These are phyloP conservation scores for Leptinotarsa tumamoca DNA, from an alignment of 2,888 invertebrate genomes.

Conservation along the genomic window DNA sequence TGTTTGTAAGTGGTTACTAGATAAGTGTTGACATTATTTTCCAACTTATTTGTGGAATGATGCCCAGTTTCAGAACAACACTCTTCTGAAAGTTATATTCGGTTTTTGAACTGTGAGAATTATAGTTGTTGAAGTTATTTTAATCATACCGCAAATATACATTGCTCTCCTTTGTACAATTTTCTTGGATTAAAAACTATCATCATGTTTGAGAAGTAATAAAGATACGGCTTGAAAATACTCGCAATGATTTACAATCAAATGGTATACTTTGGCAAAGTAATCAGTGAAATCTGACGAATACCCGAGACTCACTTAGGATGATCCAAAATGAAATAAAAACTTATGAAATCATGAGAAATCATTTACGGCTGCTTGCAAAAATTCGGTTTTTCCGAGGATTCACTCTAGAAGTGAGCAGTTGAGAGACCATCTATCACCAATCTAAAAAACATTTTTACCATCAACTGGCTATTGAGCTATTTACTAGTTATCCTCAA, in stretches of 20 bases:
- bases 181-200: background rate
- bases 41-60: background rate
- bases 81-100: background rate
- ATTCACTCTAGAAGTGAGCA: too few species aligned
- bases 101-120: background rate
- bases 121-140: background rate
- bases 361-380: background rate
- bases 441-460: too few species aligned
- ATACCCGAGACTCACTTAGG: background rate
- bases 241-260: constrained; percentile 3
- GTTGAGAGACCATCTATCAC: too few species aligned
- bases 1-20: background rate
- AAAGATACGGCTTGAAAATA: background rate
- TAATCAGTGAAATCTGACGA: constrained; percentile 6
- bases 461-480: too few species aligned
- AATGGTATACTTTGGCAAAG: constrained; percentile 4
- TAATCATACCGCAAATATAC: background rate
- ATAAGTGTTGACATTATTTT: background rate
- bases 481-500: too few species aligned
- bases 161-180: background rate
- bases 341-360: background rate
- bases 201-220: background rate
- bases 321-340: too few species aligned
- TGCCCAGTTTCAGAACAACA: background rate
- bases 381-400: too few species aligned